Evolutionary conservation across 2,888 invertebrate genomes (phyloP).

Genomic region (Sicus ferrugineus): DNA sequence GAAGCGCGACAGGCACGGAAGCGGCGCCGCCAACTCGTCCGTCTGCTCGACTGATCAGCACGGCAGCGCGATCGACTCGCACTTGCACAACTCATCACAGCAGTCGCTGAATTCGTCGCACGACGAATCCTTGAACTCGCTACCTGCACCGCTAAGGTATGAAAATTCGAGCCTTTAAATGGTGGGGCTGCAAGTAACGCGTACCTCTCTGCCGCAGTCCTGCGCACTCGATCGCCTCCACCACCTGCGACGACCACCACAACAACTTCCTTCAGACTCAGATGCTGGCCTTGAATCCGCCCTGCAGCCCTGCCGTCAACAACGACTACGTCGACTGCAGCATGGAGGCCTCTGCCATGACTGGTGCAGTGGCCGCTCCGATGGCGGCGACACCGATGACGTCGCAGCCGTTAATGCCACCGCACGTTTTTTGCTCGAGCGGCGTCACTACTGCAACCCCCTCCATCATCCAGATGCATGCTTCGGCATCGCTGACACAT

Average conservation of each 20-base stretch:
- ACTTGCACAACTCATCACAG: constrained; percentile 54
- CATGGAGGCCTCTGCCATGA: constrained; percentile 38
- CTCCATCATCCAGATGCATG: constrained; percentile 5
- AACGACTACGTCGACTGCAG: constrained; percentile 41
- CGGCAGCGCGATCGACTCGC: constrained; percentile 43
- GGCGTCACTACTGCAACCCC: neutral
- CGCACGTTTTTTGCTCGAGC: constrained; percentile 10
- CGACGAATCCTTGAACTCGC: constrained; percentile 62
- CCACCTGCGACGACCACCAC: constrained; percentile 69
- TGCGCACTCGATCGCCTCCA: constrained; percentile 75
- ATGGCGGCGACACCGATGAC: neutral
- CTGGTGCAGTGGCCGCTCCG: neutral
- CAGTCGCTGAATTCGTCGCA: constrained; percentile 63
- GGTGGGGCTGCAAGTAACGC: too few species aligned
- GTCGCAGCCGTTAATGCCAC: constrained; percentile 11
- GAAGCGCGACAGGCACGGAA: constrained; percentile 63
- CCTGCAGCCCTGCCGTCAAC: constrained; percentile 45
- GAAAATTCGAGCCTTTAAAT: constrained; percentile 28
- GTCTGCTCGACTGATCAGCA: constrained; percentile 13
- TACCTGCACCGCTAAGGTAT: constrained; percentile 62
- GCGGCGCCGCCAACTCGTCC: constrained; percentile 35
- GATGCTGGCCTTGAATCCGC: constrained; percentile 51
- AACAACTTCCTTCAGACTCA: constrained; percentile 62
- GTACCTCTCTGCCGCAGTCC: constrained; percentile 66
- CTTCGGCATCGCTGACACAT: constrained; percentile 7